A percentile compares a stretch with the other conserved stretches of the same genome.
These are phyloP conservation scores for Corticium candelabrum DNA, from an alignment of 37 sponge, comb jelly and placozoan species.

Conservation along the genomic window DNA sequence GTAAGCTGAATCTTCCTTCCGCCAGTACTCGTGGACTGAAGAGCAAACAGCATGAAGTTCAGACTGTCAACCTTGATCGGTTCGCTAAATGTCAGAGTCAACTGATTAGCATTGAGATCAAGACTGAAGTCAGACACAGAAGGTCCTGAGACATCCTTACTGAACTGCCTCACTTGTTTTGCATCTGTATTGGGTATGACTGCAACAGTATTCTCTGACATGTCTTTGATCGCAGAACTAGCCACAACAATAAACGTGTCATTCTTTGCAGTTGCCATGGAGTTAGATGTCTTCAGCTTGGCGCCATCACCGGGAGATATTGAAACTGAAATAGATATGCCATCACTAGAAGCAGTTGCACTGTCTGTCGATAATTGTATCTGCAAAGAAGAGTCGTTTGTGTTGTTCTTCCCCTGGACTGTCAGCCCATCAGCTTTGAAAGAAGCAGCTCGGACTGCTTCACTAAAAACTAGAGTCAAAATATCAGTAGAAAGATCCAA, in stretches of 20 bases:
- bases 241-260: constrained; percentile 37
- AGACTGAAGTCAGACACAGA: constrained; percentile 41
- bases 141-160: constrained; percentile 46
- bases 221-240: background rate
- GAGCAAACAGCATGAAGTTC: constrained; percentile 20
- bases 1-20: constrained; percentile 20
- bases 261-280: constrained; percentile 20
- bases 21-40: constrained; percentile 13
- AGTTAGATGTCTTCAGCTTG: constrained; percentile 34
- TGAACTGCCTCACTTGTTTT: background rate
- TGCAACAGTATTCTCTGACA: background rate
- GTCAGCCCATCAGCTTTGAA: constrained; percentile 30
- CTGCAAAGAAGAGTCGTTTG: constrained; percentile 7
- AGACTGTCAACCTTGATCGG: constrained; percentile 54
- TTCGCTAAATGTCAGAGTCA: constrained; percentile 71
- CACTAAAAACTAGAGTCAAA: background rate
- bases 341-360: constrained; percentile 15
- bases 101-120: constrained; percentile 37
- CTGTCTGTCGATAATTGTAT: constrained; percentile 28
- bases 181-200: background rate
- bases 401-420: constrained; percentile 26
- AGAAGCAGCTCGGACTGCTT: constrained; percentile 49
- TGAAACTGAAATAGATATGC: constrained; percentile 35
- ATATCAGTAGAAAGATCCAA: background rate
- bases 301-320: constrained; percentile 38